Conservation (phyloP, 92 coral and sea anemone genomes). For the Heteractis magnifica region DNA sequence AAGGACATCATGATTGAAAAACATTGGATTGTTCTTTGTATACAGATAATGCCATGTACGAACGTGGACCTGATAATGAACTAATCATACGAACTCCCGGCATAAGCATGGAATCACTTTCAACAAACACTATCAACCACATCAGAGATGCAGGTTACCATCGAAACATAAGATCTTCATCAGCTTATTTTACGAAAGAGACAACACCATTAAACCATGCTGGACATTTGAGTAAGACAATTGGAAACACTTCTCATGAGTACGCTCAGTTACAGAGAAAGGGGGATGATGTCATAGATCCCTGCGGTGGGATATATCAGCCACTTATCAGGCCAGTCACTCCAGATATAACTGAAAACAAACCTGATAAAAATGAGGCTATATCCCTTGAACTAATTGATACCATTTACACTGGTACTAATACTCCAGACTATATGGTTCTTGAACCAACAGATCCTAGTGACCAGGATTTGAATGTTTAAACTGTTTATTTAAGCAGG, state of each 20-base stretch:
- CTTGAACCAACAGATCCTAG: not conserved
- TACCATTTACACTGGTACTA: not conserved
- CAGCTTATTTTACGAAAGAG: not conserved
- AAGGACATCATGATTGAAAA: too few species aligned
- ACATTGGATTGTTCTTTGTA: not conserved
- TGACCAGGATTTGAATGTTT: not conserved
- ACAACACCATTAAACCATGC: not conserved
- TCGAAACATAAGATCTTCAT: not conserved
- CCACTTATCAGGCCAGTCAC: constrained; percentile 28
- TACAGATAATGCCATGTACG: constrained; percentile 16
- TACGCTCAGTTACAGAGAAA: constrained; percentile 18
- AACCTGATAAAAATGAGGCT: not conserved
- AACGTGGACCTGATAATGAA: constrained; percentile 35
- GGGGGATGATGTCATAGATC: not conserved
- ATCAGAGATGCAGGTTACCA: not conserved
- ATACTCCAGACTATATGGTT: constrained; percentile 28
- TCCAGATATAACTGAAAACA: not conserved
- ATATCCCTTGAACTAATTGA: not conserved
- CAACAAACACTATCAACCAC: not conserved
- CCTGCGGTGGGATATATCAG: constrained; percentile 16
- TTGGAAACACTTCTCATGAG: constrained; percentile 1
- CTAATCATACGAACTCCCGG: constrained; percentile 24
- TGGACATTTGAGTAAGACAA: not conserved
- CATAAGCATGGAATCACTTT: constrained; percentile 23
- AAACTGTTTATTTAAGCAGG: not conserved